phyloP scores from a whole-genome alignment of 2,888 invertebrate genomes.

The Argyresthia albistria region DNA sequence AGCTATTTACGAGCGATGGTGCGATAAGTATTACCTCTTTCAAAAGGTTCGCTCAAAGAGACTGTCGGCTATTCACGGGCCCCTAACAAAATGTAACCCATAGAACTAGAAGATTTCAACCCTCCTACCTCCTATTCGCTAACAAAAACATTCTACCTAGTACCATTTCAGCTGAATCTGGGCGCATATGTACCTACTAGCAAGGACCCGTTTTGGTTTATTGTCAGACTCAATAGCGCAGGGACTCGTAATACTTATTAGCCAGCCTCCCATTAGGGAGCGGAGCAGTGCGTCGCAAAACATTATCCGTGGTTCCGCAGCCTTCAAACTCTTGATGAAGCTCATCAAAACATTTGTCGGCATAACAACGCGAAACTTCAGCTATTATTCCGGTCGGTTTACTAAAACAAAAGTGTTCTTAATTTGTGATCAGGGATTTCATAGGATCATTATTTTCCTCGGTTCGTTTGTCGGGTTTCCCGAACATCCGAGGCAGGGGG shows the following conservation, averaged over 20 bases:
- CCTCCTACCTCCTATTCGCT: slow-evolving; percentile 33
- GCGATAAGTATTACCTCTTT: slow-evolving; percentile 68
- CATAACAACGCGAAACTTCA: slow-evolving; percentile 53
- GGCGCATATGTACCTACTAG: slow-evolving; percentile 6
- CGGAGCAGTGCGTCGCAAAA: slow-evolving; percentile 20
- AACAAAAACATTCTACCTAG: slow-evolving; percentile 31
- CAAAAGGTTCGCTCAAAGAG: slow-evolving; percentile 57
- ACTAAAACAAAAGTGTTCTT: slow-evolving; percentile 57
- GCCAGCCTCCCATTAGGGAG: background rate
- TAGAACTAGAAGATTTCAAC: slow-evolving; percentile 51
- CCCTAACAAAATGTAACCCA: slow-evolving; percentile 52
- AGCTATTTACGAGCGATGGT: slow-evolving; percentile 62
- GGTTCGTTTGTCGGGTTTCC: slow-evolving; percentile 38
- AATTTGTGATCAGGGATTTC: slow-evolving; percentile 60
- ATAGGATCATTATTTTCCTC: slow-evolving; percentile 51
- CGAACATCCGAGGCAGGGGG: background rate
- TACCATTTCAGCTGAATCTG: slow-evolving; percentile 21
- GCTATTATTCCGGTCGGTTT: slow-evolving; percentile 61
- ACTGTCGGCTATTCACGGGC: slow-evolving; percentile 57
- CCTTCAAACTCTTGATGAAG: slow-evolving; percentile 45
- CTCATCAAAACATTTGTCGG: slow-evolving; percentile 60
- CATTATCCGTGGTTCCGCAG: slow-evolving; percentile 30
- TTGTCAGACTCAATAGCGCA: no score
- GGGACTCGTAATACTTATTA: background rate
- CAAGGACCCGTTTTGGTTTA: background rate